phyloP scores from a whole-genome alignment of 2,797 vertebrate species.

The Alfaro cultratus region DNA sequence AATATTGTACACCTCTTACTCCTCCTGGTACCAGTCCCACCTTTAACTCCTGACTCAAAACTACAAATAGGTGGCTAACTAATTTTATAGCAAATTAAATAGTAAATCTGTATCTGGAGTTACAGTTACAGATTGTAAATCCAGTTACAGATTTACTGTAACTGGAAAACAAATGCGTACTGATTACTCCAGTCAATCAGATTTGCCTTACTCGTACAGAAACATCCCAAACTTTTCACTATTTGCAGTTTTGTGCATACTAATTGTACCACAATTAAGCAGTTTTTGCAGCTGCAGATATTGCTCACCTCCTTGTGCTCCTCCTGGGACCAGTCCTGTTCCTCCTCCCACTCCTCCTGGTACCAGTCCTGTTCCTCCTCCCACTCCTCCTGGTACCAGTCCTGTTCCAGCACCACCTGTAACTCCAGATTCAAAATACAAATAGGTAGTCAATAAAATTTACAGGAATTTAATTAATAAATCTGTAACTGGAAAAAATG shows the following conservation, averaged over 20 bases:
- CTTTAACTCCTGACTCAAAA: background rate
- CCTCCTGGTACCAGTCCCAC: slow-evolving; percentile 18
- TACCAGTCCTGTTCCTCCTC: background rate
- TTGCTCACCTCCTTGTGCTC: slow-evolving; percentile 36
- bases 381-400: slow-evolving; percentile 8
- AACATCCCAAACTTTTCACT: background rate
- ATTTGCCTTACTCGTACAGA: background rate
- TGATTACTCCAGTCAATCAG: background rate
- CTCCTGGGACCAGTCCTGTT: background rate
- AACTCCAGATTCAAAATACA: background rate
- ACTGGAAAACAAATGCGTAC: background rate
- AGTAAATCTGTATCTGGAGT: background rate
- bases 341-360: too few species aligned
- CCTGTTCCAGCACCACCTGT: slow-evolving; percentile 27
- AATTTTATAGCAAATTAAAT: too few species aligned
- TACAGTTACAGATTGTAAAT: too few species aligned
- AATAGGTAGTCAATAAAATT: background rate
- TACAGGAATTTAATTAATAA: background rate
- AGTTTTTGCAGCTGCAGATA: slow-evolving; percentile 60
- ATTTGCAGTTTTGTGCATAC: background rate
- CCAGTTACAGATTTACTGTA: too few species aligned
- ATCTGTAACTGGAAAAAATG: background rate
- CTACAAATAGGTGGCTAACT: background rate
- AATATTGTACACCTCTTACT: slow-evolving; percentile 48
- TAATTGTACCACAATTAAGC: slow-evolving; percentile 52